Conservation (phyloP, 2,888 invertebrate species). For the Drosophila diplacantha region DNA sequence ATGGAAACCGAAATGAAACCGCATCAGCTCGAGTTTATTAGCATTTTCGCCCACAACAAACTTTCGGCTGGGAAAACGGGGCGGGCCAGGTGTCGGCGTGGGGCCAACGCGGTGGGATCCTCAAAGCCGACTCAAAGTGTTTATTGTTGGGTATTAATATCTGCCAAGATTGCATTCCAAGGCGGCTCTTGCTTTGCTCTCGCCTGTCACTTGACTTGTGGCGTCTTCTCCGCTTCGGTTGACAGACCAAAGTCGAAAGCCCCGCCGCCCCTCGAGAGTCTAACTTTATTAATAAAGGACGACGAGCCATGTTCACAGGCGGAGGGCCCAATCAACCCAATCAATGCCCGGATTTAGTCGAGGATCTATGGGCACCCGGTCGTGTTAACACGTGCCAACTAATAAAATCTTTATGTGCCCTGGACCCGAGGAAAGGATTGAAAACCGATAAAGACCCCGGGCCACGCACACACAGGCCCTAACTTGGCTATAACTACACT, state of each 20-base stretch:
- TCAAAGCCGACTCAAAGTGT: conserved; percentile 37
- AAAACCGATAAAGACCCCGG: conserved; percentile 55
- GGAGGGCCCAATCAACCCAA: conserved; percentile 35
- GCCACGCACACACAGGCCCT: conserved; percentile 48
- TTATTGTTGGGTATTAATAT: conserved; percentile 54
- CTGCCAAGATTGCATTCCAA: conserved; percentile 36
- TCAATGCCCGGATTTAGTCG: conserved; percentile 42
- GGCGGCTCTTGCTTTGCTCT: conserved; percentile 7
- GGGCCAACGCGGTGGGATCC: conserved; percentile 12
- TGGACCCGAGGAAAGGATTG: conserved; percentile 45
- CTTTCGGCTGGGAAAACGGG: conserved; percentile 12
- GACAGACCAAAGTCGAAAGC: conserved; percentile 4
- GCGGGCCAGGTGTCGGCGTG: conserved; percentile 2
- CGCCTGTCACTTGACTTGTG: conserved; percentile 26
- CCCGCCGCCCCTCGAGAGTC: neutral
- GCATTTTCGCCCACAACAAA: conserved; percentile 30
- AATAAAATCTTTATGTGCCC: conserved; percentile 65
- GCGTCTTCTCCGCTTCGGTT: conserved; percentile 6
- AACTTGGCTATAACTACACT: conserved; percentile 17
- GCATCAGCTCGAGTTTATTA: conserved; percentile 40
- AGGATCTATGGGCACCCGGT: conserved; percentile 34
- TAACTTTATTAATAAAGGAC: conserved; percentile 36
- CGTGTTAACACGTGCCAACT: conserved; percentile 64
- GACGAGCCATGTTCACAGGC: conserved; percentile 1
- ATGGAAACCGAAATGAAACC: conserved; percentile 53